Evolutionary conservation across 2,888 invertebrate genomes (phyloP), one percentile per base, ranked within the genome.

Genomic region (Philereme transversata): DNA sequence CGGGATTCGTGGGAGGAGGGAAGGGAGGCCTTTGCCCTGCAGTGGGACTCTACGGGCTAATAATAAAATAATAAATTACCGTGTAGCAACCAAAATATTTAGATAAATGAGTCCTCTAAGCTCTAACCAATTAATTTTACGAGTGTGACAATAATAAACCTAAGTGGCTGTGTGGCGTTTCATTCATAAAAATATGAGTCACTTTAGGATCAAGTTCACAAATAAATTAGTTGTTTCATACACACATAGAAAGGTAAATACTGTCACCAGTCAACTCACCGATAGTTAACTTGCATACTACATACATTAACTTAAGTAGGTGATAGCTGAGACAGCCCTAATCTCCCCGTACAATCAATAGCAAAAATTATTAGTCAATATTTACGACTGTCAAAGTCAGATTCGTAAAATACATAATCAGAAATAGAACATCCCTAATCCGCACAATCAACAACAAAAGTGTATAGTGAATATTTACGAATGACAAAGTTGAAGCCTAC

Each of bases 391-490:
- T 22, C 55, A 46, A 63, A 60, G n/a, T 50, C 22, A 22, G 22
- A 22, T 22, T 22, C 22, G 22, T 22, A 22, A 22, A 22, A 22
- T 22, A 22, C 22, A 22, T 22, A 1, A 22, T 22, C 22, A 22
- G 22, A 22, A 22, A 22, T 22, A 22, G 22, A 22, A 22, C 22
- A 22, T 22, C 22, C 22, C 22, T 22, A 22, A 22, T 10, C 51
- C 36, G 51, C 51, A 57, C 57, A 69, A 64, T 52, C 56, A 50
- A 52, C 57, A 57, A 52, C 50, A 54, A 49, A 52, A 46, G 40
- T 49, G 11, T 11, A 38, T 52, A 44, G 54, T 54, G 51, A 62
- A 62, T 60, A 60, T 54, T 56, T 55, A 62, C 63, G 65, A 61
- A 45, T 58, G 55, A 22, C 55, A 46, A 63, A 60, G n/a, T 50